A percentile compares a stretch with the other conserved stretches of the same genome.
Evolutionary conservation across 2,888 invertebrate genomes (phyloP).

Genomic region (Leucophora obtusa): DNA sequence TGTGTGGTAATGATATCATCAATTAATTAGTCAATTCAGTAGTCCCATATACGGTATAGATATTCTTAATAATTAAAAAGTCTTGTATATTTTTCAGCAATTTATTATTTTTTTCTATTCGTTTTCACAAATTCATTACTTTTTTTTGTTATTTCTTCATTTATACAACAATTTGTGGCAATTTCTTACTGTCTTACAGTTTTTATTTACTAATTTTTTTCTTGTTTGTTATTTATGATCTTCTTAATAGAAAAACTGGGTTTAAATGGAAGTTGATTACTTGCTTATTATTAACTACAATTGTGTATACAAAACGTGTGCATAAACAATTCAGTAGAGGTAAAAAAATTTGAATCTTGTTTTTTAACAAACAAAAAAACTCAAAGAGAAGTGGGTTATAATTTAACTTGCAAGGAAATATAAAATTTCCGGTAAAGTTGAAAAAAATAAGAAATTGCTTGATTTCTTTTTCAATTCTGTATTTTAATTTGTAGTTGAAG

Average conservation of each 20-base stretch:
- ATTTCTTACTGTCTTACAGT: conserved; percentile 16
- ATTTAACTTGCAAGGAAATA: conserved; percentile 22
- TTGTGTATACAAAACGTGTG: conserved; percentile 9
- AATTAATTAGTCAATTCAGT: no score
- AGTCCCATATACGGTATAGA: no score
- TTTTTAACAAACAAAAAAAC: not conserved
- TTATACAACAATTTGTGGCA: conserved; percentile 45
- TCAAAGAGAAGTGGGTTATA: conserved; percentile 9
- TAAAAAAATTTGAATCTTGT: not conserved
- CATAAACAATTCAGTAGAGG: conserved; percentile 2
- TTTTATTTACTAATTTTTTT: not conserved
- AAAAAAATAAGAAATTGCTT: not conserved
- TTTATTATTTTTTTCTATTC: conserved; percentile 38
- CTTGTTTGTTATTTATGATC: conserved; percentile 49
- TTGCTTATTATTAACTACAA: conserved; percentile 28
- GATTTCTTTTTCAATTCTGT: no score
- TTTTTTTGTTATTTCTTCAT: conserved; percentile 10
- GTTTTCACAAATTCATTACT: conserved; percentile 37
- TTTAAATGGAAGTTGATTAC: conserved; percentile 54
- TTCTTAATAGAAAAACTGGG: conserved; percentile 48
- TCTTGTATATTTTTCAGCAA: conserved; percentile 40
- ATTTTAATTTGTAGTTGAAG: no score
- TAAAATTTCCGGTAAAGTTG: conserved; percentile 19
- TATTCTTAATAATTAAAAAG: conserved; percentile 53
- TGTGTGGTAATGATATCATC: no score